These are phyloP conservation scores for Herpailurus yagouaroundi DNA, from an alignment of 2,113 vertebrate species.

Conservation along the genomic window DNA sequence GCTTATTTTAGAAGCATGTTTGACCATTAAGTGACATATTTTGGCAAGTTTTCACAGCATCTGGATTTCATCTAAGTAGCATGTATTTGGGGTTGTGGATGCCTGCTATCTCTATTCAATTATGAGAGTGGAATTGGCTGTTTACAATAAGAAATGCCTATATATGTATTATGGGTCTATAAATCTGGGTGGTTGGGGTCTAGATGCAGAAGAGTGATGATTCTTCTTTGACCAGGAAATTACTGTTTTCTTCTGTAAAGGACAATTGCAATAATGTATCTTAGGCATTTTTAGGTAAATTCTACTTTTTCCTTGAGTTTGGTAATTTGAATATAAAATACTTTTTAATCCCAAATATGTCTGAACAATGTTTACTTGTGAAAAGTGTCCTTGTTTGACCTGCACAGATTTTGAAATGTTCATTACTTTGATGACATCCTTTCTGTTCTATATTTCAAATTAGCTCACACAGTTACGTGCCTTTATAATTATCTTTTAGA, in stretches of 20 bases:
- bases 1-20: constrained; percentile 72
- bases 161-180: background rate
- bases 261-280: background rate
- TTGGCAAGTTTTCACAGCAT: constrained; percentile 65
- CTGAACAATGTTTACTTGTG: background rate
- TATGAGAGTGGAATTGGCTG: background rate
- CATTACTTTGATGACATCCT: background rate
- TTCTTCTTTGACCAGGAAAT: background rate
- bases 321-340: background rate
- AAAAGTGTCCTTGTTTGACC: background rate
- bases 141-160: background rate
- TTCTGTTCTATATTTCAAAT: constrained; percentile 13
- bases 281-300: constrained; percentile 4
- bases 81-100: constrained; percentile 47
- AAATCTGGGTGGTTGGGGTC: background rate
- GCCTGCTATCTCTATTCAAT: background rate
- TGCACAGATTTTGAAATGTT: constrained; percentile 29
- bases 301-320: background rate
- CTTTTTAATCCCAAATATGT: background rate
- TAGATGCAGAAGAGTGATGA: background rate
- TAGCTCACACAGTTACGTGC: background rate
- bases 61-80: constrained; percentile 59
- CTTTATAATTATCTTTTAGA: constrained; percentile 38
- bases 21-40: constrained; percentile 62
- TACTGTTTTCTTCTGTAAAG: background rate